phyloP scores from a whole-genome alignment of 2,113 vertebrate species.

The Sturnira hondurensis region DNA sequence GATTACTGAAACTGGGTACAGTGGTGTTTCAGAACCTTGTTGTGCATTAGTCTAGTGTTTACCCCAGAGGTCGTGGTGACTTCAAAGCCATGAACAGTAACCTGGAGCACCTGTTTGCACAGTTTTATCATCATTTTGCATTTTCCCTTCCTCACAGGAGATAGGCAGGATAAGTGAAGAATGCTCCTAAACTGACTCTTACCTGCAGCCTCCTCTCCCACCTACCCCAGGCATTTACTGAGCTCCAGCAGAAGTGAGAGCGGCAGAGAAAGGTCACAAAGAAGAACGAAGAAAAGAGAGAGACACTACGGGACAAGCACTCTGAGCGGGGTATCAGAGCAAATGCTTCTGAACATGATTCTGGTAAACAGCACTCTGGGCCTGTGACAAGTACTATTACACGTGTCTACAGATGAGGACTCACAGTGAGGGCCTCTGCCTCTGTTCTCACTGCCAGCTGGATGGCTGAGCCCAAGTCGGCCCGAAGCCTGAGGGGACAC shows the following conservation, averaged over 20 bases:
- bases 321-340: neutral
- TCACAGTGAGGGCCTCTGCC: neutral
- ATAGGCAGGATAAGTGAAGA: neutral
- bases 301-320: neutral
- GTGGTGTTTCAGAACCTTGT: neutral
- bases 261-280: rapidly evolving
- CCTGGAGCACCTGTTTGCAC: neutral
- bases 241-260: neutral
- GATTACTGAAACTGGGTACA: too few relatives aligned
- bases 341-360: neutral
- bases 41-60: neutral
- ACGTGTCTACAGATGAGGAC: neutral
- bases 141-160: neutral
- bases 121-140: too few relatives aligned
- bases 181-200: neutral
- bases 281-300: neutral
- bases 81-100: neutral
- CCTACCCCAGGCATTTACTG: neutral
- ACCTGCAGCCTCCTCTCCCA: neutral
- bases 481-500: neutral
- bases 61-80: neutral
- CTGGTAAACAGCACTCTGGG: neutral
- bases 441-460: neutral
- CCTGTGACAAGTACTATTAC: neutral
- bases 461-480: neutral